Evolutionary conservation across 2,797 vertebrate genomes (phyloP), one percentile per base, ranked within the genome.

Genomic region (Malacoraja senta): DNA sequence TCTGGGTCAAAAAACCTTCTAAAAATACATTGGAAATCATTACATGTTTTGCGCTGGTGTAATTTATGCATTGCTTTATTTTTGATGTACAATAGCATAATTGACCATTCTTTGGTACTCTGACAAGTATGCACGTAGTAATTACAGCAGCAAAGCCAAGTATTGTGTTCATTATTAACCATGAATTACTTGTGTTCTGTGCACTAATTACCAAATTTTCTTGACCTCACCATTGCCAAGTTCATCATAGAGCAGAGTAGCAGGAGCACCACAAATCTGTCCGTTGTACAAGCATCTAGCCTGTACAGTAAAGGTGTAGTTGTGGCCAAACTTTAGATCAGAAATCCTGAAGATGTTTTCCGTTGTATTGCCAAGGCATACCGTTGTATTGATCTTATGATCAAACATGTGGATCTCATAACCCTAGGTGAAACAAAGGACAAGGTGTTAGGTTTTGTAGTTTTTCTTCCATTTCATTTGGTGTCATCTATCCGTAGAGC

Each of bases 251-350:
- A 98, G 97, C 13, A 99, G 96, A 0, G 97, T 95, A 0, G 99
- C 98, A 0, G 98, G 97, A 44, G 99, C 98, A 0, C 99, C 99
- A 0, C 99, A 99, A 94, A 99, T 97, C 97, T 99, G 98, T 0
- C 97, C 96, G 0, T 95, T 95, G 0, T 98, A 95, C 80, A 99
- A 96, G 93, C 99, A 99, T 63, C 97, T 95, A 0, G 98, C 99
- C 94, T 98, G 98, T n/a, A 99, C 98, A 0, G 95, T 97, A 96
- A 99, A 99, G 0, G 98, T 98, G 86, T 99, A 99, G 96, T 99
- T 99, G 95, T 99, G 99, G 32, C 98, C 98, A 12, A 95, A 74
- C 94, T 97, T 96, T 96, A 99, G 96, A 96, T 97, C 98, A 95
- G 96, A 97, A 95, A 99, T 97, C 93, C 97, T 97, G 96, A 99